phyloP scores from a whole-genome alignment of 2,888 invertebrate species.

The Anodontia alba region DNA sequence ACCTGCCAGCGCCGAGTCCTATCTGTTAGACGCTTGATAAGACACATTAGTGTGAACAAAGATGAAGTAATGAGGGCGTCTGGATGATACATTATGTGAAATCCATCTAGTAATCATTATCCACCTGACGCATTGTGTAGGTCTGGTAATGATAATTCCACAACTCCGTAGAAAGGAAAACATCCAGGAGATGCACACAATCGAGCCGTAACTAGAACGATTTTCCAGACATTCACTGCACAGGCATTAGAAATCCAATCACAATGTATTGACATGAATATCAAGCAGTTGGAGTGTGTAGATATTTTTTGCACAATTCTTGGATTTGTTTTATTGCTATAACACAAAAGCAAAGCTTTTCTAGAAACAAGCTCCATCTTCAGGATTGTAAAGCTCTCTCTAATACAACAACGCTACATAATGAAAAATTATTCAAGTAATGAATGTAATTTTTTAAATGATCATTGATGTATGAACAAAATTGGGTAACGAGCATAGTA shows the following conservation, averaged over 20 bases:
- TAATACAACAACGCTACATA: too few species aligned
- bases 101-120: constrained; percentile 46
- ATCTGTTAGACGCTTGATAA: constrained; percentile 20
- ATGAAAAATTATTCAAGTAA: too few species aligned
- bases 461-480: too few species aligned
- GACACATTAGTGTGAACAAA: constrained; percentile 33
- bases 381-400: too few species aligned
- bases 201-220: background rate
- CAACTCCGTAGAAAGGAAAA: background rate
- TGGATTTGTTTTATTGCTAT: background rate
- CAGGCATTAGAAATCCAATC: background rate
- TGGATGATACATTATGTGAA: constrained; percentile 41
- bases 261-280: background rate
- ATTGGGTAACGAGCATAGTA: too few species aligned
- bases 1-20: constrained; percentile 18
- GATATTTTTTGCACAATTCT: background rate
- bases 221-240: background rate
- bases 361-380: too few species aligned
- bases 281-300: background rate
- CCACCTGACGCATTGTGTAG: constrained; percentile 30
- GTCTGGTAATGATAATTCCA: constrained; percentile 43
- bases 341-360: background rate
- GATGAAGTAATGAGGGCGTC: constrained; percentile 26
- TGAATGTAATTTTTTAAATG: too few species aligned
- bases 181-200: constrained; percentile 10